Evolutionary conservation across 2,888 invertebrate genomes (phyloP), one percentile per base, ranked within the genome.

Genomic region (Cistogaster globosa): DNA sequence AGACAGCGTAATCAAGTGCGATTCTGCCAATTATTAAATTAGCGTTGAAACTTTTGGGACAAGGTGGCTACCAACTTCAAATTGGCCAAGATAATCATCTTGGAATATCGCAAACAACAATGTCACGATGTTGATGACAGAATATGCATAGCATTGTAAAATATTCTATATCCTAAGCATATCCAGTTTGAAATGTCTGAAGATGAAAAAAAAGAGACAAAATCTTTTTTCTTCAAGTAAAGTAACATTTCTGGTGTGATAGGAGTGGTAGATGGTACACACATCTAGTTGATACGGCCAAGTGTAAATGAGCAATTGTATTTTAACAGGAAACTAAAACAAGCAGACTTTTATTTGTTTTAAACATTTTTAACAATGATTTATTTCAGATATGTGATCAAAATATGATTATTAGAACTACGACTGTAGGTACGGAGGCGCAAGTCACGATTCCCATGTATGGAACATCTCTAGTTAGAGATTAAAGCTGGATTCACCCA

Each of bases 401-500:
- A 8, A 53, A 53, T 12, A 53, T 53, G 5, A 53, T 53, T 16
- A 53, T 53, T 16, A 53, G 12, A 53, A 12, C 53, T 53, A 12
- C 53, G 53, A 7, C n/a, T 53, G 53, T 18, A 53, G 53, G 53
- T 53, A 53, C n/a, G 53, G 53, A 53, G 53, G 53, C 14, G 53
- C 12, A 53, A 18, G 53, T 53, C 53, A 9, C 18, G 53, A 53
- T 18, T 53, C 12, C n/a, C 53, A 9, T 53, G 53, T 53, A 6
- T 53, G 53, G 51, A n/a, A 51, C 14, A 8, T 51, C n/a, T 51
- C 51, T 5, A 51, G 16, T 51, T 8, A 51, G n/a, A n/a, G n/a
- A n/a, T n/a, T n/a, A n/a, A n/a, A n/a, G n/a, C n/a, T n/a, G n/a
- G n/a, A n/a, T n/a, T n/a, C n/a, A n/a, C n/a, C n/a, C n/a, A n/a